A percentile compares a stretch with the other conserved stretches of the same genome.
Conservation (phyloP, 1,140 invertebrate genomes). For the Ips nitidus region DNA sequence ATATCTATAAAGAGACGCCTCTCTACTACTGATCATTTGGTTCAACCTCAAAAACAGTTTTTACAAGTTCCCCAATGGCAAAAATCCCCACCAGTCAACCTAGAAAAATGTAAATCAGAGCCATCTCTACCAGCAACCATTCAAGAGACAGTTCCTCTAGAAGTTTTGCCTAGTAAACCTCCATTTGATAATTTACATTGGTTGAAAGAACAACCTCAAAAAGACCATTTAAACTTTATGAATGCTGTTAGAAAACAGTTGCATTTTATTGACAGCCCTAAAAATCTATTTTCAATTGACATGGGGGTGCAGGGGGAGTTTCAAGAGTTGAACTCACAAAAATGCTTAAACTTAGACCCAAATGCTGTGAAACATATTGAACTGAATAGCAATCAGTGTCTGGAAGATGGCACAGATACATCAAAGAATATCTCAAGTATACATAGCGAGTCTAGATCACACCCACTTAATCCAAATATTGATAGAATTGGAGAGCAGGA, state of each 20-base stretch:
- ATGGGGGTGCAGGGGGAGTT: constrained; percentile 44
- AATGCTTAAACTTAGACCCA: constrained; percentile 42
- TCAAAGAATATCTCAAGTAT: too few relatives aligned
- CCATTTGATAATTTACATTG: constrained; percentile 15
- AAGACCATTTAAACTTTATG: constrained; percentile 51
- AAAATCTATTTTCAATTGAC: constrained; percentile 37
- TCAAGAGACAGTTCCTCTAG: background rate
- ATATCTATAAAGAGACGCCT: background rate
- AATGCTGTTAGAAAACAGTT: constrained; percentile 49
- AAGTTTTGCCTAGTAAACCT: background rate
- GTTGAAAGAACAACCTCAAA: constrained; percentile 37
- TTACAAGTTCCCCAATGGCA: background rate
- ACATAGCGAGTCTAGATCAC: too few relatives aligned
- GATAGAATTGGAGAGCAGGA: too few relatives aligned
- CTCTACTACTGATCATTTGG: too few relatives aligned
- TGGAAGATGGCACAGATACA: background rate
- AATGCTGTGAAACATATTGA: background rate
- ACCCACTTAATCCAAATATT: too few relatives aligned
- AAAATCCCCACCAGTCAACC: background rate
- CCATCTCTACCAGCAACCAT: background rate
- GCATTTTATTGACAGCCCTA: constrained; percentile 36
- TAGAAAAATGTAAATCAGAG: background rate
- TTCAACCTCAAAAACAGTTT: too few relatives aligned
- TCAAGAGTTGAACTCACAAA: constrained; percentile 37
- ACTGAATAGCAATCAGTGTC: constrained; percentile 40